Conservation (phyloP, 2,888 invertebrate species). For the Noctuana brunneofusca region DNA sequence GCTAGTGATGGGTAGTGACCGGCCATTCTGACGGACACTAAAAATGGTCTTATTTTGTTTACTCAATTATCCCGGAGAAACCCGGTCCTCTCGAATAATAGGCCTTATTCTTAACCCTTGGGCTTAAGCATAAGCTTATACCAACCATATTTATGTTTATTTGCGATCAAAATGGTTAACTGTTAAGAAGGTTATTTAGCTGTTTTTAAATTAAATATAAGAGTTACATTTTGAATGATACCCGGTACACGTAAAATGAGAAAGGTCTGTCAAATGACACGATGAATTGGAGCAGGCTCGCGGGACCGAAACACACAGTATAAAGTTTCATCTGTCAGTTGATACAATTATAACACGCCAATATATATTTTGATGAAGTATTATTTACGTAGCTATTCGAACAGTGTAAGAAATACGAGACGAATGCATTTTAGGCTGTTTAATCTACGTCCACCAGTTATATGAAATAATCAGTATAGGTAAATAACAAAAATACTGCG, state of each 20-base stretch:
- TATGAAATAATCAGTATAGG: no score
- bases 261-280: slow-evolving; percentile 79
- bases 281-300: slow-evolving; percentile 74
- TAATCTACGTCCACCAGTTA: not conserved
- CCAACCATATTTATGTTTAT: not conserved
- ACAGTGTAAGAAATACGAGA: slow-evolving; percentile 31
- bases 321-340: slow-evolving; percentile 72
- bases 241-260: slow-evolving; percentile 67
- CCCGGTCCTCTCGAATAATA: no score
- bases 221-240: slow-evolving; percentile 30
- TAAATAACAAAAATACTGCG: not conserved
- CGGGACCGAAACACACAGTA: slow-evolving; percentile 72
- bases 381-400: slow-evolving; percentile 30
- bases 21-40: no score
- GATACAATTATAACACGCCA: slow-evolving; percentile 59
- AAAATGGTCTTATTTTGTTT: no score
- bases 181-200: not conserved
- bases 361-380: slow-evolving; percentile 34
- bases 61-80: no score
- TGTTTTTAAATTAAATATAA: slow-evolving; percentile 12
- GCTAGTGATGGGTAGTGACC: no score
- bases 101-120: no score
- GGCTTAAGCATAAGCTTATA: no score
- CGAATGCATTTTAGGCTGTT: slow-evolving; percentile 15
- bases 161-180: not conserved